Conservation (phyloP, 2,888 invertebrate species). For the Oegoconia quadripuncta region DNA sequence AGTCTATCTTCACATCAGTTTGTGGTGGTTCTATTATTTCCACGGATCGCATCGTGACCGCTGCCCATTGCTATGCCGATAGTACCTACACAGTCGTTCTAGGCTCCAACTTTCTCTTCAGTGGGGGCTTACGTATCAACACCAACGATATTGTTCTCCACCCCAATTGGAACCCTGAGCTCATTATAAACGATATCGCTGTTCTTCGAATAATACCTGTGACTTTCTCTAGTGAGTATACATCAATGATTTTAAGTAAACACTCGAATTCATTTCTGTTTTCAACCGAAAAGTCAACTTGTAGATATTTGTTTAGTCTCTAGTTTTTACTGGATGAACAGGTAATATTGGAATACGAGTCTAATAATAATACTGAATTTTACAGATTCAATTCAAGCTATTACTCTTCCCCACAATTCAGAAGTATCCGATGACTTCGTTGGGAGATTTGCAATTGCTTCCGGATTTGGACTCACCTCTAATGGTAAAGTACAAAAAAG, state of each 20-base stretch:
- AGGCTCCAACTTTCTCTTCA: slow-evolving; percentile 39
- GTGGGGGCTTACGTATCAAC: slow-evolving; percentile 37
- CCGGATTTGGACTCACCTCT: slow-evolving; percentile 45
- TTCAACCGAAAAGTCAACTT: no score
- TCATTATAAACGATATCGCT: slow-evolving; percentile 40
- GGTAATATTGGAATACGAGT: no score
- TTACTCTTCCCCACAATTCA: slow-evolving; percentile 7
- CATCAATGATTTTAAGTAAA: not conserved
- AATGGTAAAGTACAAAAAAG: no score
- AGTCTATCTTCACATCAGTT: slow-evolving; percentile 26
- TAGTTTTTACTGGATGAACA: no score
- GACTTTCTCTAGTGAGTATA: slow-evolving; percentile 33
- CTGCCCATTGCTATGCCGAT: slow-evolving; percentile 41
- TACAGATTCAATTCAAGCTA: slow-evolving; percentile 10
- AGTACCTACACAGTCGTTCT: slow-evolving; percentile 34
- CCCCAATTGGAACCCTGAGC: slow-evolving; percentile 35
- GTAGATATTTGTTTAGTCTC: no score
- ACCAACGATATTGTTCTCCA: slow-evolving; percentile 27
- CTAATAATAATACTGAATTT: not conserved
- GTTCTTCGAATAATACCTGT: slow-evolving; percentile 28
- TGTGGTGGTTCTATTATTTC: slow-evolving; percentile 41
- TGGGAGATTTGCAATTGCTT: slow-evolving; percentile 32
- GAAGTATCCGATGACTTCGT: slow-evolving; percentile 8
- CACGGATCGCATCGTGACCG: slow-evolving; percentile 33
- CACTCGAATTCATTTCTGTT: no score